A percentile compares a stretch with the other conserved stretches of the same genome.
phyloP scores from a whole-genome alignment of 2,113 vertebrate genomes.

The Rhea pennata region DNA sequence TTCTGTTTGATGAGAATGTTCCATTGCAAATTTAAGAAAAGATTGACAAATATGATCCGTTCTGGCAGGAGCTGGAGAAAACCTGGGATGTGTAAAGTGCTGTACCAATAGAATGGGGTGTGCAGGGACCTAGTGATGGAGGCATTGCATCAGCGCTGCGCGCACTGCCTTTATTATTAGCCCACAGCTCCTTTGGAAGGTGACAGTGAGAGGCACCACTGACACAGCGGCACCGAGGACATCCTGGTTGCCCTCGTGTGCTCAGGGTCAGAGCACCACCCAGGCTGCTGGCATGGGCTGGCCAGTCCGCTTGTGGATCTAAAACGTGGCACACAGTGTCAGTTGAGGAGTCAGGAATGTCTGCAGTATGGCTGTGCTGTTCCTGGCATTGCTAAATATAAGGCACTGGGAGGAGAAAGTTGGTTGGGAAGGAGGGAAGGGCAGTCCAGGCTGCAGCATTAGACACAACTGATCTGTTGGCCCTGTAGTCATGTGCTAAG shows the following conservation, averaged over 20 bases:
- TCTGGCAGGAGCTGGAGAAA: conserved; percentile 30
- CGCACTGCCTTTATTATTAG: neutral
- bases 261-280: neutral
- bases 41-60: conserved; percentile 26
- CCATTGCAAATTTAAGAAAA: neutral
- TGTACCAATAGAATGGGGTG: neutral
- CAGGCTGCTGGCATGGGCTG: neutral
- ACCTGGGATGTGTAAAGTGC: neutral
- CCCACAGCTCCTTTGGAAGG: neutral
- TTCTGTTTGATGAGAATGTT: conserved; percentile 64
- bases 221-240: neutral
- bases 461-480: neutral
- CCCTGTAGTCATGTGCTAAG: too few species aligned
- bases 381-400: rapidly evolving
- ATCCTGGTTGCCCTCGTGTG: neutral
- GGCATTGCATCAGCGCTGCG: neutral
- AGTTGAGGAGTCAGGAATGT: neutral
- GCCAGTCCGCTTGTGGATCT: neutral
- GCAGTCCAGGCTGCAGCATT: neutral
- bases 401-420: neutral
- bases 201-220: neutral
- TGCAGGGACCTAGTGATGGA: neutral
- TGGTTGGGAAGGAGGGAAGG: neutral
- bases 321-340: neutral
- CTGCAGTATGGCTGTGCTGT: neutral